Base-by-base conservation (phyloP, 2,113 vertebrate species). In the Neomonachus schauinslandi region DNA sequence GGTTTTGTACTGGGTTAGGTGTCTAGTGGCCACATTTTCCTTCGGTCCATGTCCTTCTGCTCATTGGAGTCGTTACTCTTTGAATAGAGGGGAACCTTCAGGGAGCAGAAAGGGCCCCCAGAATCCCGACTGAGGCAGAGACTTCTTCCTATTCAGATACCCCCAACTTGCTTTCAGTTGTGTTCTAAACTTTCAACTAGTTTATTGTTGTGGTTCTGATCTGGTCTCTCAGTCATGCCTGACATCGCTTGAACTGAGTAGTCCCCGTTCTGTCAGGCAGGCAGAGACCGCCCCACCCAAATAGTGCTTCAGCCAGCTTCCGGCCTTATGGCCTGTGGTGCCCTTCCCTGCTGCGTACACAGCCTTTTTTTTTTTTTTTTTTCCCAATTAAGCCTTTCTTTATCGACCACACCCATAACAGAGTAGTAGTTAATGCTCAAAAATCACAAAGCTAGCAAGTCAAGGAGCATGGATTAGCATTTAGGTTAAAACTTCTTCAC, bases 231-330 rank as follows among this genome's bases (percentile, higher is more conserved):
- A 53, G 0, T 51, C 39, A 3, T 39, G 15, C 4, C 18, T 74
- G 26, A 33, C 5, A 14, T 21, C 19, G 63, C 0, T 26, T 55
- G 18, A 46, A 33, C 65, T 39, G 5, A 18, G 0, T 13, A 3
- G 31, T 24, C 16, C 19, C 67, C 21, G 18, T 24, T 36, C 18
- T 1, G 1, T 39, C 18, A 59, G 15, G n/a, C 14, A 26, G 6
- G 3, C n/a, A 42, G 28, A 90, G 24, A 46, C 9, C 39, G 39
- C 31, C 3, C 6, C 0, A 13, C 2, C 42, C 49, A 13, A 21
- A 4, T 16, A 10, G 0, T 4, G 14, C 16, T 10, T 83, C 49
- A 19, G 0, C 7, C 26, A 14, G 51, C 39, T 33, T 59, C 63
- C 42, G 15, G 31, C 46, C 11, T 4, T 12, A 1, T 8, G 61